Evolutionary conservation across 1,140 invertebrate species (phyloP), one percentile per base, ranked within the genome.

Genomic region (Rhopalosiphum padi): DNA sequence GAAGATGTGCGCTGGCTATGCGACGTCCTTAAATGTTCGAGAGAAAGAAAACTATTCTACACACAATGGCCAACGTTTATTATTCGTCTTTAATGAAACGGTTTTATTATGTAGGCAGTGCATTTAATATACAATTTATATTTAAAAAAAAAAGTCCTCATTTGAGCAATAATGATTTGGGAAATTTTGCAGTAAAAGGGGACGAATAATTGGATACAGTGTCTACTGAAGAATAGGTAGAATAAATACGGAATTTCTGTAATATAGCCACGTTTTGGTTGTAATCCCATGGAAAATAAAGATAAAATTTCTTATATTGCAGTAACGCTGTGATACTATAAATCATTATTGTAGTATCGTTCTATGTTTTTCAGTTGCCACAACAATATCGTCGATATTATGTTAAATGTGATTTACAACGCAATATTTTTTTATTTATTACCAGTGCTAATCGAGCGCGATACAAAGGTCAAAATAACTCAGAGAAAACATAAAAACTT

Each of bases 391-490:
- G 11, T 77, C 60, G 60, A 77, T 77, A 77, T 77, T 77, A 77
- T 77, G 60, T 77, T 77, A 77, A 77, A 77, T 77, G 60, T 77
- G 60, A 77, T 77, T 77, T 77, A 77, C 30, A n/a, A 18, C 4
- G n/a, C n/a, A 77, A 35, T 77, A 77, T 77, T 77, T 77, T 51
- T 77, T 77, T 77, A 77, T 77, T 77, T 77, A 77, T 77, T 77
- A n/a, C n/a, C 60, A 77, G 60, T 77, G 60, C 60, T 77, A 77
- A 77, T 77, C 60, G 60, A 77, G 60, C 60, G 60, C 30, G 60
- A 77, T 77, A 77, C n/a, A 77, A 77, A 77, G 60, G 60, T 77
- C 60, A 77, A 77, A 77, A 77, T 77, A 77, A 77, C 60, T 77
- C 30, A 77, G 60, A 77, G 15, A n/a, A 77, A 18, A 77, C 60